These are phyloP conservation scores for Scomber scombrus DNA, from an alignment of 2,113 vertebrate species.

Conservation along the genomic window DNA sequence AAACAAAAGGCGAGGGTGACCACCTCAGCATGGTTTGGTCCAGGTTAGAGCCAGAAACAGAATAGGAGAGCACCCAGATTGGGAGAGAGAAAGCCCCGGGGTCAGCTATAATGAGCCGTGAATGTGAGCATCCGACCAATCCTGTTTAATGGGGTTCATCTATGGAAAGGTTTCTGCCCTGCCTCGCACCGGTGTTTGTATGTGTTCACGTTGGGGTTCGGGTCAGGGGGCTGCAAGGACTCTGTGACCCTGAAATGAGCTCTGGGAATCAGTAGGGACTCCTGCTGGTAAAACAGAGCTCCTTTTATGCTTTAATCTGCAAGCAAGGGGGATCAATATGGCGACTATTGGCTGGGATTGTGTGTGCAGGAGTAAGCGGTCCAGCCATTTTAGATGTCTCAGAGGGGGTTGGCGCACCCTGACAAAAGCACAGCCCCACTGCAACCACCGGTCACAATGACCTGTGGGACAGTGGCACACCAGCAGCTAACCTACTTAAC, in stretches of 20 bases:
- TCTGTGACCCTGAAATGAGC: conserved; percentile 94
- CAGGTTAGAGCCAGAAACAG: conserved; percentile 65
- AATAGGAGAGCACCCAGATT: conserved; percentile 79
- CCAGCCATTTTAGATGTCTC: conserved; percentile 79
- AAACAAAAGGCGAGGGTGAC: conserved; percentile 87
- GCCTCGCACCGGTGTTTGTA: conserved; percentile 74
- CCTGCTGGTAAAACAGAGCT: conserved; percentile 88
- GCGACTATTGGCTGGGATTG: conserved; percentile 87
- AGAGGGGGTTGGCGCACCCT: conserved; percentile 82
- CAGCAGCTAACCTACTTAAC: conserved; percentile 80
- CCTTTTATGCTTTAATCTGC: conserved; percentile 95
- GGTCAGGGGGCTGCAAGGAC: conserved; percentile 93
- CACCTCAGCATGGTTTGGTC: conserved; percentile 82
- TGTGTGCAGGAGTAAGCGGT: conserved; percentile 89
- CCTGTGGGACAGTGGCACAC: conserved; percentile 79
- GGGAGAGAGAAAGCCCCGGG: conserved; percentile 80
- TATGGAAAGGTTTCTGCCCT: conserved; percentile 83
- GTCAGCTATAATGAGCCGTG: conserved; percentile 88
- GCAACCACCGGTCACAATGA: conserved; percentile 87
- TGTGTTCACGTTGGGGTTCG: conserved; percentile 75
- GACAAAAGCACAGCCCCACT: conserved; percentile 81
- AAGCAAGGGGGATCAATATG: conserved; percentile 95
- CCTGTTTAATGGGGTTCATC: conserved; percentile 95
- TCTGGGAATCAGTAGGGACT: conserved; percentile 86
- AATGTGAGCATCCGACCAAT: conserved; percentile 92